phyloP scores from a whole-genome alignment of 2,797 vertebrate species.

The Adelosebastes latens region DNA sequence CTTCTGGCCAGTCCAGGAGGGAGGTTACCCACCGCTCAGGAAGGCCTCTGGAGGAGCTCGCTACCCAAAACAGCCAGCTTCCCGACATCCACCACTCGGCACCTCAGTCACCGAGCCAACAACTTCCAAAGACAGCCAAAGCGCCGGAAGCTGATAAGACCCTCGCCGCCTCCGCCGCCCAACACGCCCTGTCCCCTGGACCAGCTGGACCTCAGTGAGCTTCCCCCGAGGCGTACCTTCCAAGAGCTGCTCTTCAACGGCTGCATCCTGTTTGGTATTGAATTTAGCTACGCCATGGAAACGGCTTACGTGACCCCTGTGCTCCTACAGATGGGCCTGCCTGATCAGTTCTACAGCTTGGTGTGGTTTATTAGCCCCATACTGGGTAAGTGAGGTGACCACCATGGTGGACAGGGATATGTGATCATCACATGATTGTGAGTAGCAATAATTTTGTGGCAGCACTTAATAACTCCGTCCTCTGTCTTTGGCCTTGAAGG shows the following conservation, averaged over 20 bases:
- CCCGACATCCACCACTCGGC: slow-evolving; percentile 86
- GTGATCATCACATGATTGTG: background rate
- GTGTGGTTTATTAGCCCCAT: slow-evolving; percentile 99
- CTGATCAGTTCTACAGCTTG: slow-evolving; percentile 95
- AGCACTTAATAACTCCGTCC: background rate
- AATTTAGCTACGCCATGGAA: slow-evolving; percentile 99
- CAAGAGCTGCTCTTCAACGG: slow-evolving; percentile 94
- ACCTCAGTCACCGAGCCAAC: slow-evolving; percentile 97
- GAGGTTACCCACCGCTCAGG: slow-evolving; percentile 75
- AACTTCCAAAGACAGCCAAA: slow-evolving; percentile 98
- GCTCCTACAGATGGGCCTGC: slow-evolving; percentile 96
- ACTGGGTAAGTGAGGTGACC: slow-evolving; percentile 84
- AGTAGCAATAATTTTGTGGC: background rate
- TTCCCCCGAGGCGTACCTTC: slow-evolving; percentile 90
- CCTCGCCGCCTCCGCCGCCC: slow-evolving; percentile 93
- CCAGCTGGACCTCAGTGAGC: slow-evolving; percentile 89
- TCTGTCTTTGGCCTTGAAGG: slow-evolving; percentile 79
- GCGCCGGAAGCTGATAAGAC: slow-evolving; percentile 90
- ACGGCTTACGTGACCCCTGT: slow-evolving; percentile 97
- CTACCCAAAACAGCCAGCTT: slow-evolving; percentile 87
- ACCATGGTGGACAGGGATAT: background rate
- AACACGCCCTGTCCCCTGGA: slow-evolving; percentile 95
- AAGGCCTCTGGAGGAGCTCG: slow-evolving; percentile 80
- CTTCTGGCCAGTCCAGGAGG: slow-evolving; percentile 83
- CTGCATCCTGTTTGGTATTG: slow-evolving; percentile 95